phyloP scores from a whole-genome alignment of 2,797 vertebrate genomes.

The Benthosema pterotum region DNA sequence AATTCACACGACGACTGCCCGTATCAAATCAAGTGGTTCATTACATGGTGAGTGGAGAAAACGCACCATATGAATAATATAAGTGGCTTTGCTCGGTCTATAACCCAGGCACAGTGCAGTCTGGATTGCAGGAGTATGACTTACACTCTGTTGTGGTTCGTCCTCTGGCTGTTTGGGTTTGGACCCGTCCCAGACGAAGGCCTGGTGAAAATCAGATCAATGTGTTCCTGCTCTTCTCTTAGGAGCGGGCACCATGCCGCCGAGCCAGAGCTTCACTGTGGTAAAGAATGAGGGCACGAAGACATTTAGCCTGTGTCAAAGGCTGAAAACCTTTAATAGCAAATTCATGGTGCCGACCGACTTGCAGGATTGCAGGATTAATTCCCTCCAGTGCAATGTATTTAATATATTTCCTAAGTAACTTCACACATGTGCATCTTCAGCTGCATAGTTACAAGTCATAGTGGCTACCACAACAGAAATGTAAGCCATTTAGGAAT shows the following conservation, averaged over 20 bases:
- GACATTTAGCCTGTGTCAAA: constrained; percentile 9
- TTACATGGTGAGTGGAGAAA: constrained; percentile 52
- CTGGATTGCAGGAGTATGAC: constrained; percentile 61
- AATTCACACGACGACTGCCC: neutral
- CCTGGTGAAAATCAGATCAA: constrained; percentile 71
- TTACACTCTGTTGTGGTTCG: constrained; percentile 66
- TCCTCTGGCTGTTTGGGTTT: constrained; percentile 64
- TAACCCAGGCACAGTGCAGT: constrained; percentile 59
- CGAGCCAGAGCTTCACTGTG: constrained; percentile 30
- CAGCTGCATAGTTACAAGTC: too few relatives aligned
- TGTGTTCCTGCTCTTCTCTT: constrained; percentile 59
- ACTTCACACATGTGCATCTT: too few relatives aligned
- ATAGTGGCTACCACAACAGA: too few relatives aligned
- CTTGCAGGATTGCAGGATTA: neutral
- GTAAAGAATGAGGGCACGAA: constrained; percentile 29
- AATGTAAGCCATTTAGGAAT: too few relatives aligned
- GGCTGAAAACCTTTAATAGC: constrained; percentile 1
- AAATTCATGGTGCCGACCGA: neutral
- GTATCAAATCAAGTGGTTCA: constrained; percentile 39
- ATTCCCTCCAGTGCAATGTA: neutral
- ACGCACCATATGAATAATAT: constrained; percentile 40
- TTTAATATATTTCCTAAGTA: too few relatives aligned
- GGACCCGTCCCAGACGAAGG: constrained; percentile 69
- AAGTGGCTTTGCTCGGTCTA: constrained; percentile 59
- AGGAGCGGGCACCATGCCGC: constrained; percentile 50